Conservation (phyloP, 2,113 vertebrate species). For the Papio anubis region DNA sequence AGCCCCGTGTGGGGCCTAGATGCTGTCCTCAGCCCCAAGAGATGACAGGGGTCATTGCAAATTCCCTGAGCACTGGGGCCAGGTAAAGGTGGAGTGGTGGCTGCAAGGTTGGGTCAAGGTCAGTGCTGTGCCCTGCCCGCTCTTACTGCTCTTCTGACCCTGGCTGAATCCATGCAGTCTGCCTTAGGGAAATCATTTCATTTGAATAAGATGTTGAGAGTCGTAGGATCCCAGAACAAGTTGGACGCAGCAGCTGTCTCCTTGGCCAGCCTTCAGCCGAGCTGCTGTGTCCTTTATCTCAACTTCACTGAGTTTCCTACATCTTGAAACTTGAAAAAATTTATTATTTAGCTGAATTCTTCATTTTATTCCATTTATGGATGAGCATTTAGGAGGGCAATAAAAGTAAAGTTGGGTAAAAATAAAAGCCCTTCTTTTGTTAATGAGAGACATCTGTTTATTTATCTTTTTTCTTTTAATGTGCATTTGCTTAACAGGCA, state of each 20-base stretch:
- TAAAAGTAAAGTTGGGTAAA: conserved; percentile 76
- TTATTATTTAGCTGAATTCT: conserved; percentile 71
- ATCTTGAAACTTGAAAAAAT: conserved; percentile 57
- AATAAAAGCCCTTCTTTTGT: conserved; percentile 78
- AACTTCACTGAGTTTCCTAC: fast-evolving
- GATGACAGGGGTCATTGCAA: background rate
- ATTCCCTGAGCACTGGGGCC: background rate
- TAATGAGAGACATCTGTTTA: conserved; percentile 85
- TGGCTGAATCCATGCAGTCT: fast-evolving
- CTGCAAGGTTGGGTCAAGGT: background rate
- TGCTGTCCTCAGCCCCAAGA: background rate
- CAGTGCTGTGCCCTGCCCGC: no score
- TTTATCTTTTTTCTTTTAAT: conserved; percentile 64
- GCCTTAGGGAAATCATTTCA: background rate
- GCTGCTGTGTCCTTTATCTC: background rate
- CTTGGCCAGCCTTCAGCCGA: background rate
- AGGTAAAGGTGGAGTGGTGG: fast-evolving
- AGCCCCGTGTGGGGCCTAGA: no score
- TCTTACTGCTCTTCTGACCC: background rate
- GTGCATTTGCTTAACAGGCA: conserved; percentile 73
- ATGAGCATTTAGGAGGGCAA: conserved; percentile 71
- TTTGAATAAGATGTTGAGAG: background rate
- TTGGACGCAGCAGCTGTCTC: fast-evolving
- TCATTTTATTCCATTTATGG: conserved; percentile 75
- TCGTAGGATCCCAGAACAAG: background rate